Percentiles rank a stretch among this genome's conserved stretches.
Evolutionary conservation across 2,113 vertebrate species (phyloP).

Genomic region (Ranitomeya imitator): DNA sequence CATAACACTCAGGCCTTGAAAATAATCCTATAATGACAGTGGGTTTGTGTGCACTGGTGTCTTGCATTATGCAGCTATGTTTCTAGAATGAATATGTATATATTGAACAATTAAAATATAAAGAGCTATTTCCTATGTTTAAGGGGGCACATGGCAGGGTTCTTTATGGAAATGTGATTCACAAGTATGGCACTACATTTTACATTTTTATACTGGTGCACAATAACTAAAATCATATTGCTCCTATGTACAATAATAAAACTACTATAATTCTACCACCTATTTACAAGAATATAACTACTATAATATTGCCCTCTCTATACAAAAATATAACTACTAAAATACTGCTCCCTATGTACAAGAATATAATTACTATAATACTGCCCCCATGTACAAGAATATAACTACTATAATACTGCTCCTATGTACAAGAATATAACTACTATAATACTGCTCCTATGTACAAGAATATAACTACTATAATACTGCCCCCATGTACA

Average conservation of each 20-base stretch:
- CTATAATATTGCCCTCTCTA: not conserved
- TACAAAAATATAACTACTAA: not conserved
- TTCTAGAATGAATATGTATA: not conserved
- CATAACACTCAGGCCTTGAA: not conserved
- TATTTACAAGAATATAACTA: constrained; percentile 2
- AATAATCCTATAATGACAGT: not conserved
- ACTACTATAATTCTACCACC: not conserved
- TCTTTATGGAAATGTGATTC: too few species aligned
- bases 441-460: constrained; percentile 5
- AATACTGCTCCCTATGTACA: not conserved
- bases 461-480: too few species aligned
- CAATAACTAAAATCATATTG: not conserved
- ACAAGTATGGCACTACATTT: too few species aligned
- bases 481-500: not conserved
- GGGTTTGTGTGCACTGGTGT: not conserved
- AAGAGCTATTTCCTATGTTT: not conserved
- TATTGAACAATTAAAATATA: not conserved
- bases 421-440: not conserved
- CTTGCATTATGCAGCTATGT: not conserved
- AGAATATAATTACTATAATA: constrained; percentile 21
- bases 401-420: too few species aligned
- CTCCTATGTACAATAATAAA: not conserved
- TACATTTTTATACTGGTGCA: too few species aligned
- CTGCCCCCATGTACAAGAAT: not conserved
- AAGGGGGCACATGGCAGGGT: too few species aligned